Percentiles rank a stretch among this genome's conserved stretches.
phyloP scores from a whole-genome alignment of 1,140 invertebrate species.

The Augochlora pura region DNA sequence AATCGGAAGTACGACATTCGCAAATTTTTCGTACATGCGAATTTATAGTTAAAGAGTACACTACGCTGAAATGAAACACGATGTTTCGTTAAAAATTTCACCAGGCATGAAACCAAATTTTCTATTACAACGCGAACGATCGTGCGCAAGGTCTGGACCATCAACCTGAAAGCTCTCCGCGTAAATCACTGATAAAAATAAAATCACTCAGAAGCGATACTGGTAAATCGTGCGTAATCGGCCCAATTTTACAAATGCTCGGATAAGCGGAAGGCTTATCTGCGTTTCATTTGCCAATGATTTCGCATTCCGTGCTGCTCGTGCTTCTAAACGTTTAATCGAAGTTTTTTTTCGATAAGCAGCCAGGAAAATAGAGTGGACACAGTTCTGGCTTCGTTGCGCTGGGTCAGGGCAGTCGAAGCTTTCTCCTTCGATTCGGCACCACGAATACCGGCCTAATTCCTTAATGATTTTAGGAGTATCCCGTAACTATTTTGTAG shows the following conservation, averaged over 20 bases:
- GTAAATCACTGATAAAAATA: not conserved
- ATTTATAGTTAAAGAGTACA: too few relatives aligned
- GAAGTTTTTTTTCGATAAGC: slow-evolving; percentile 31
- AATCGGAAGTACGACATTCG: too few relatives aligned
- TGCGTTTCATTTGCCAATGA: slow-evolving; percentile 6
- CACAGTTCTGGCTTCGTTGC: not conserved
- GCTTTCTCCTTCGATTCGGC: not conserved
- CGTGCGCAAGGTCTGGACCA: not conserved
- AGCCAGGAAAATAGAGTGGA: not conserved
- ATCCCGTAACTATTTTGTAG: too few relatives aligned
- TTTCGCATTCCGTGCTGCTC: slow-evolving; percentile 34
- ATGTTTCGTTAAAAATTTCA: too few relatives aligned
- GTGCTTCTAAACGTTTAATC: slow-evolving; percentile 16
- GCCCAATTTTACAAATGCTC: not conserved
- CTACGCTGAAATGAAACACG: too few relatives aligned
- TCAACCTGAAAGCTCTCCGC: not conserved
- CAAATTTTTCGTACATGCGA: too few relatives aligned
- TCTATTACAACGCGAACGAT: too few relatives aligned
- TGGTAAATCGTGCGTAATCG: not conserved
- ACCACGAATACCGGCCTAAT: slow-evolving; percentile 1
- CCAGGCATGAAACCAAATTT: too few relatives aligned
- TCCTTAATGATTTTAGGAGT: slow-evolving; percentile 3
- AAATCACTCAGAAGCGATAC: not conserved
- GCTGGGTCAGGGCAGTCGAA: not conserved
- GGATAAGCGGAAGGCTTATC: slow-evolving; percentile 14